Evolutionary conservation across 2,113 vertebrate species (phyloP).

Genomic region (Orcinus orca): DNA sequence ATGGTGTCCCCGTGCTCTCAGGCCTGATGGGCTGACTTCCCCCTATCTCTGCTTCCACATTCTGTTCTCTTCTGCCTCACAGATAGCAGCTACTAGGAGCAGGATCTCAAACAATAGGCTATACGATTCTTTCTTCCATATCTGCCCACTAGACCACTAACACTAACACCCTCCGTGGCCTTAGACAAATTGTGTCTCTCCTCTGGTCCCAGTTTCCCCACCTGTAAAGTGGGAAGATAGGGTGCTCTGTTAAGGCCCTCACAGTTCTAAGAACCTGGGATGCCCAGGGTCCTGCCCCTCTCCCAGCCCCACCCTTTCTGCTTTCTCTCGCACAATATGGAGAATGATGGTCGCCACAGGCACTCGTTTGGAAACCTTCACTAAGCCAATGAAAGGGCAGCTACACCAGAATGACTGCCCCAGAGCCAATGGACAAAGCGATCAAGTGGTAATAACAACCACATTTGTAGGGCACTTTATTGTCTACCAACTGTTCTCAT

Average conservation of each 20-base stretch:
- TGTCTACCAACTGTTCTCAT: constrained; percentile 43
- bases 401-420: background rate
- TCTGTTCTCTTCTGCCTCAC: background rate
- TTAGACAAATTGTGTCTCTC: background rate
- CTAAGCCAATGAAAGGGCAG: background rate
- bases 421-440: background rate
- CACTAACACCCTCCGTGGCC: background rate
- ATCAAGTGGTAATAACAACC: background rate
- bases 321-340: background rate
- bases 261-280: background rate
- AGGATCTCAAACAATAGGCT: background rate
- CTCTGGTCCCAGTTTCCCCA: background rate
- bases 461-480: background rate
- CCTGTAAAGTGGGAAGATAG: background rate
- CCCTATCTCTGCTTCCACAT: background rate
- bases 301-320: background rate
- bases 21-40: background rate
- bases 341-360: background rate
- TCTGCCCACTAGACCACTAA: background rate
- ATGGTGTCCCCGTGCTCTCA: background rate
- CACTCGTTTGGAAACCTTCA: background rate
- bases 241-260: background rate
- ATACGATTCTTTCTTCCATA: background rate
- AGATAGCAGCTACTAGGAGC: background rate
- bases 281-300: background rate